phyloP scores from a whole-genome alignment of 2,113 vertebrate species.

The Petrocephalus zakoni region DNA sequence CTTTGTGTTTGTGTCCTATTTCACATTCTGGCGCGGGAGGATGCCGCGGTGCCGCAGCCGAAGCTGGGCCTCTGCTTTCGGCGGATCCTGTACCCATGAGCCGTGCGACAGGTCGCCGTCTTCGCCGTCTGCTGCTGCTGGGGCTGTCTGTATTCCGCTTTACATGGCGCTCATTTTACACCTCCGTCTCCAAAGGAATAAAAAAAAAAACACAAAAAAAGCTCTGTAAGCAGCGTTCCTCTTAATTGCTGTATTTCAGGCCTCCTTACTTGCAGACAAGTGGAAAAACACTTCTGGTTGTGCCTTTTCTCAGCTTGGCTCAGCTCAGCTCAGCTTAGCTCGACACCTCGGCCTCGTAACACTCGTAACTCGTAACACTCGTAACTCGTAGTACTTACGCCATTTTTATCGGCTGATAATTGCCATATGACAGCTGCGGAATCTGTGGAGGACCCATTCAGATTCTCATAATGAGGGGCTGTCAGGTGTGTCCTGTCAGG shows the following conservation, averaged over 20 bases:
- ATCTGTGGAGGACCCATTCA: neutral
- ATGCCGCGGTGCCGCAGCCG: neutral
- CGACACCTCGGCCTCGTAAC: neutral
- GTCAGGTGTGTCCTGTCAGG: neutral
- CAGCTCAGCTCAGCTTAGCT: neutral
- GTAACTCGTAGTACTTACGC: neutral
- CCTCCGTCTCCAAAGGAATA: neutral
- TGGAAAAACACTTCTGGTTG: neutral
- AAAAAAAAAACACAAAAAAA: neutral
- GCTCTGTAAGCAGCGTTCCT: neutral
- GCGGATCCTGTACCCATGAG: neutral
- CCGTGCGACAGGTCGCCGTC: neutral
- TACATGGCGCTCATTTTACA: neutral
- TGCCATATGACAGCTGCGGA: neutral
- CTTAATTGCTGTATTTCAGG: neutral
- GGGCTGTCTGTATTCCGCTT: neutral
- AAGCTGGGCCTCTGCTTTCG: neutral
- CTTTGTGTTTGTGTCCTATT: neutral
- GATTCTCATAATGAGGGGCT: neutral
- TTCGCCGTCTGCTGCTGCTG: neutral
- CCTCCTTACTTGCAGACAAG: neutral
- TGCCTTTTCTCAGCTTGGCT: neutral
- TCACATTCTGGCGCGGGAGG: neutral
- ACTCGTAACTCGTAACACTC: no score
- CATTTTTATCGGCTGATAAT: neutral